Conservation (phyloP, 2,888 invertebrate genomes). For the Lepidocyrtinus sp. region DNA sequence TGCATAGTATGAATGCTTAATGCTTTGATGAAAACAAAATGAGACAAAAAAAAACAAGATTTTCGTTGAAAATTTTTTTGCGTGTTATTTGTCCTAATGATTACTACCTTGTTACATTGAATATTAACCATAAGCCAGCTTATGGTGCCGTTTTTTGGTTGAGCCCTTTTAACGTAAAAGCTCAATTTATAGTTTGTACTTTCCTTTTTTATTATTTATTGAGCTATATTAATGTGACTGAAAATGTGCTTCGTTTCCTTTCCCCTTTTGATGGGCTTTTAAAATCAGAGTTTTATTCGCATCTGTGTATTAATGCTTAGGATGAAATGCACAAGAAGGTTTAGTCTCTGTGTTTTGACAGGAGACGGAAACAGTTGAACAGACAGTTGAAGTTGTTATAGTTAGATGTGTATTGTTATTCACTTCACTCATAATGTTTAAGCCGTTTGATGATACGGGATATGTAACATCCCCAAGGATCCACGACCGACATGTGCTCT, state of each 20-base stretch:
- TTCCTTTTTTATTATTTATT: not conserved
- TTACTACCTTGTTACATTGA: too few relatives aligned
- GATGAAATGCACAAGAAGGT: not conserved
- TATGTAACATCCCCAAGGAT: not conserved
- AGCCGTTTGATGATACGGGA: not conserved
- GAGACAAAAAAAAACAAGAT: not conserved
- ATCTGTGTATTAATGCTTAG: not conserved
- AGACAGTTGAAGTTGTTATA: slow-evolving; percentile 4
- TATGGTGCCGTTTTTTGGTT: too few relatives aligned
- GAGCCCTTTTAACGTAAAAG: too few relatives aligned
- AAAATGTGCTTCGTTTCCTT: too few relatives aligned
- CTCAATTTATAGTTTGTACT: not conserved
- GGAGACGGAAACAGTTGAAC: not conserved
- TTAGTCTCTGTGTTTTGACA: not conserved
- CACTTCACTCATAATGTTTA: not conserved
- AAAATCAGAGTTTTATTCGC: not conserved
- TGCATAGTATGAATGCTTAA: not conserved
- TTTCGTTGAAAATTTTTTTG: too few relatives aligned
- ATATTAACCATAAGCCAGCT: too few relatives aligned
- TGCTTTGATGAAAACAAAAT: not conserved
- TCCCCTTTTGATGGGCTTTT: too few relatives aligned
- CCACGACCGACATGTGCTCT: not conserved
- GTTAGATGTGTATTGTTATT: not conserved
- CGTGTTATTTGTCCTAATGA: too few relatives aligned
- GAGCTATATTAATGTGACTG: not conserved